Base-by-base conservation (phyloP, 2,888 invertebrate genomes). In the Archips crataeganus region DNA sequence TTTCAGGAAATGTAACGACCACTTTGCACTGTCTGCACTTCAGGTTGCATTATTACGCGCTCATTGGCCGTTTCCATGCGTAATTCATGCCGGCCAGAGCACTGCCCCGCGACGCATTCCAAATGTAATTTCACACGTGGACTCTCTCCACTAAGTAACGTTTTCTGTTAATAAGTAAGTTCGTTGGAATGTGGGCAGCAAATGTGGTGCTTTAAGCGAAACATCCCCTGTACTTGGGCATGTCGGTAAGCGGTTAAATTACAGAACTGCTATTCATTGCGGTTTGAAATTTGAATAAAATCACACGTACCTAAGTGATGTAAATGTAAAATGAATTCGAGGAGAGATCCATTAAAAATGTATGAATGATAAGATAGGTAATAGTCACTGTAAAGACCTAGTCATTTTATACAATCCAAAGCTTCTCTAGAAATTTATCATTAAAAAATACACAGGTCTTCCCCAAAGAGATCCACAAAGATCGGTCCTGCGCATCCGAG, bases 81-180 rank as follows among this genome's bases (percentile, higher is more conserved):
- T 92, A 91, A 92, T 93, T 90, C 92, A 93, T 93, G 85, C 79
- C 79, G 82, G 64, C 3, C 10, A 34, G 64, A n/a, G 49, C 15
- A 51, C 36, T 34, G 77, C 80, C 82, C 79, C 80, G 81, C 87
- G 86, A 87, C 89, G 92, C 90, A 91, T 92, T 90, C 80, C 85
- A 88, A 93, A 93, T 93, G 91, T 91, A 92, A 93, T 93, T 87
- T 84, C 84, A 82, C 86, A 82, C 83, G 80, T 80, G 81, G 81
- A 80, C 81, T 81, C 79, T 78, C 72, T 62, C 79, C 78, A 77
- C 79, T 78, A 77, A 82, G 81, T 78, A 80, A 80, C 78, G 81
- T 79, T 83, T 80, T 75, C 77, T 71, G 66, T 66, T 74, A 74
- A 61, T 70, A 74, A 74, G 64, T 59, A 60, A 64, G 63, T 69